Evolutionary conservation across 2,113 vertebrate genomes (phyloP), one percentile per base, ranked within the genome.

Genomic region (Mobula birostris): DNA sequence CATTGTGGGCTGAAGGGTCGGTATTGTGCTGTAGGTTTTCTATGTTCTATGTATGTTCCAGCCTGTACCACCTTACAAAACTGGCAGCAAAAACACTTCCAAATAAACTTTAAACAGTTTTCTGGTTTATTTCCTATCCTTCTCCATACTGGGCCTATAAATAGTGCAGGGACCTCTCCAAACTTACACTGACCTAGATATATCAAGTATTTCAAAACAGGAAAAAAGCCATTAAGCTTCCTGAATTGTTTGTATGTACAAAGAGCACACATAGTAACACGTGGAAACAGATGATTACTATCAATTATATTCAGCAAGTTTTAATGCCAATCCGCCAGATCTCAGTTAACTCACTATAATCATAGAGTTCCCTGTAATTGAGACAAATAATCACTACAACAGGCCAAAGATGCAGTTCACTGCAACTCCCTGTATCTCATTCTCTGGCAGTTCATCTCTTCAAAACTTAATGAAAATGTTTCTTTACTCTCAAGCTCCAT

Each of bases 281-380:
- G 61, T 90, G 7, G 1, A 90, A 90, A 90, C 85, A 66, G 85
- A 90, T 32, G 85, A 90, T 32, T 90, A 19, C 11, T 63, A 66
- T 90, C 61, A 63, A 63, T 88, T 88, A 88, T 29, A 68, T 90
- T 66, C 61, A 66, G 15, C 14, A 90, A n/a, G 58, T 63, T n/a
- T 90, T 90, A 66, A 32, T 68, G 85, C 63, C 85, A 88, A 56
- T n/a, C 83, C 61, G 83, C 15, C 83, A 68, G 61, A 19, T 90
- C 61, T 32, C 61, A 68, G 61, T 32, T 90, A 68, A 32, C 61
- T 66, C 61, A 66, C 15, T 90, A n/a, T 68, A 32, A 19, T n/a
- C 29, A 36, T 29, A 68, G 85, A 36, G 66, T 19, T 5, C 66
- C 66, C 85, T 90, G 29, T 8, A 66, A 17, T 14, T 90, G 63